Evolutionary conservation across 2,888 invertebrate species (phyloP).

Genomic region (Clunio marinus): DNA sequence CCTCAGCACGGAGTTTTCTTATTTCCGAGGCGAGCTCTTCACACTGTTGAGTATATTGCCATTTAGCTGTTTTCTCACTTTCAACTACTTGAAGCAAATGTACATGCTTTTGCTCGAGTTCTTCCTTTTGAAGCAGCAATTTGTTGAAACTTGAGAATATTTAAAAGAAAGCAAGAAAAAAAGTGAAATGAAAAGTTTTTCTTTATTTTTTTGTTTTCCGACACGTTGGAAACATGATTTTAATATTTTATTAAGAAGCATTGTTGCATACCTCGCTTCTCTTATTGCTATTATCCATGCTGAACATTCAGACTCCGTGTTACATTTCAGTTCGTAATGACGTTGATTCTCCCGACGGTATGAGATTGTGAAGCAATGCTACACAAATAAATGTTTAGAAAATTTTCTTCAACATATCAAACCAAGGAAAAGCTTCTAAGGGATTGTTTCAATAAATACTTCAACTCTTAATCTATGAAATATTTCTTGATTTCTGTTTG

Average conservation of each 20-base stretch:
- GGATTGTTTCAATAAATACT: too few relatives aligned
- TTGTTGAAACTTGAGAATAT: conserved; percentile 72
- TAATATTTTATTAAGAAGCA: conserved; percentile 22
- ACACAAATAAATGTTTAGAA: conserved; percentile 48
- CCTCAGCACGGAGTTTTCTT: conserved; percentile 83
- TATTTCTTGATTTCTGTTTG: too few relatives aligned
- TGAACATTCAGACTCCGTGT: conserved; percentile 80
- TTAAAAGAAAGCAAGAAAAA: not conserved
- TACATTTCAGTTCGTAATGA: conserved; percentile 80
- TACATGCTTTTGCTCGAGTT: conserved; percentile 85
- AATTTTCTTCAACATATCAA: too few relatives aligned
- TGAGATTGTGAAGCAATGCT: conserved; percentile 86
- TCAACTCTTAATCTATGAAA: too few relatives aligned
- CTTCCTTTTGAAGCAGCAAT: conserved; percentile 76
- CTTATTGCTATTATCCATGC: conserved; percentile 86
- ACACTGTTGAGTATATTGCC: conserved; percentile 90
- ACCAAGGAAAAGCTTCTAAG: too few relatives aligned
- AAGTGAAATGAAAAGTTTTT: not conserved
- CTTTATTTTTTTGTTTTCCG: not conserved
- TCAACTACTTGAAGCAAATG: conserved; percentile 85
- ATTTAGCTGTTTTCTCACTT: conserved; percentile 86
- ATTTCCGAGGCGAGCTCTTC: conserved; percentile 85
- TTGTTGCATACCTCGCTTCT: conserved; percentile 69
- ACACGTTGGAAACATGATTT: not conserved
- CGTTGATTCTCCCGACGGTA: conserved; percentile 81